phyloP scores from a whole-genome alignment of 2,797 vertebrate genomes.

The Sparus aurata region DNA sequence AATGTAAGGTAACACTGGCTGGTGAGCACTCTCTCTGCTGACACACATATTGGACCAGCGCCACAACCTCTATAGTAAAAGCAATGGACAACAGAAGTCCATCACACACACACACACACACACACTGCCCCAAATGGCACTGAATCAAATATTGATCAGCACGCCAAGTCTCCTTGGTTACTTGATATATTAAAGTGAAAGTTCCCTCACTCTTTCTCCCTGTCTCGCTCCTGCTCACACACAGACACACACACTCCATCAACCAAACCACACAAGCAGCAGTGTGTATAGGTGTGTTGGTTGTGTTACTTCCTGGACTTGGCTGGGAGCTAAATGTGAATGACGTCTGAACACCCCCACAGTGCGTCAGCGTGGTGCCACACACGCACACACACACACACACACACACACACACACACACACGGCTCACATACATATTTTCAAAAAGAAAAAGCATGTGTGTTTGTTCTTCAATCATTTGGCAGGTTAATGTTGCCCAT shows the following conservation, averaged over 20 bases:
- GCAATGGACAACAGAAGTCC: constrained; percentile 13
- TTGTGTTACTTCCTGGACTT: constrained; percentile 47
- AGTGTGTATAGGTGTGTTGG: too few species aligned
- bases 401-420: constrained; percentile 1
- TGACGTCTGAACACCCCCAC: constrained; percentile 56
- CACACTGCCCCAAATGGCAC: constrained; percentile 44
- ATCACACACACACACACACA: constrained; percentile 22
- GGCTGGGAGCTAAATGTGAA: constrained; percentile 49
- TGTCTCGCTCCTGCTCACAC: background rate
- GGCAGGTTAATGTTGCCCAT: background rate
- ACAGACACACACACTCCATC: background rate
- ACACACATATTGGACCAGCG: constrained; percentile 44
- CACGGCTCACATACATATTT: background rate
- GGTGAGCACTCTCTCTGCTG: constrained; percentile 38
- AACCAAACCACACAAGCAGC: background rate
- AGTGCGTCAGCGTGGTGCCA: constrained; percentile 31
- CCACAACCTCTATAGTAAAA: constrained; percentile 53
- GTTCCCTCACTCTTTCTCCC: constrained; percentile 7
- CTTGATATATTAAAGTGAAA: constrained; percentile 75
- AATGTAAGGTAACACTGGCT: constrained; percentile 28
- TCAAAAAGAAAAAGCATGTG: constrained; percentile 3
- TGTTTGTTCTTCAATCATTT: constrained; percentile 1
- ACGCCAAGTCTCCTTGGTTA: constrained; percentile 60
- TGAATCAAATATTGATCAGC: constrained; percentile 73
- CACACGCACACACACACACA: background rate